Percentiles rank a stretch among this genome's conserved stretches.
phyloP scores from a whole-genome alignment of 1,140 invertebrate genomes.

The Saccostrea glomerata region DNA sequence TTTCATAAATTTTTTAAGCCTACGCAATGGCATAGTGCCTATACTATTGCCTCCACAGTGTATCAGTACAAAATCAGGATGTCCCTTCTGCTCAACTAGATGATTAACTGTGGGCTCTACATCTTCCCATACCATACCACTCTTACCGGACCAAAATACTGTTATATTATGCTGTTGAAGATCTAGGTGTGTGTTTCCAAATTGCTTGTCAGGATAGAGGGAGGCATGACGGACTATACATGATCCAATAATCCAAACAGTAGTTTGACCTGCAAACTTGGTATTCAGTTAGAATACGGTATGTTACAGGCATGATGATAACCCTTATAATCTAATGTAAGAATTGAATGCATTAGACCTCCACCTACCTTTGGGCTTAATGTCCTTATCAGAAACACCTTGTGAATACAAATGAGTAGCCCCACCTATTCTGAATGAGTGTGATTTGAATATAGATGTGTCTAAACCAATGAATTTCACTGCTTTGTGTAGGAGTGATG shows the following conservation, averaged over 20 bases:
- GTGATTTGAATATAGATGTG: background rate
- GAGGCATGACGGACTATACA: background rate
- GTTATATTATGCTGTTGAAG: background rate
- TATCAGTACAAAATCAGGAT: background rate
- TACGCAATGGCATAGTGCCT: background rate
- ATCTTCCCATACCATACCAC: slow-evolving; percentile 20
- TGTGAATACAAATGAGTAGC: too few species aligned
- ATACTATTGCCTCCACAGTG: slow-evolving; percentile 37
- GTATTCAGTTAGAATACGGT: background rate
- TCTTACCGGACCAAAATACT: background rate
- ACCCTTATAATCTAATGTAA: background rate
- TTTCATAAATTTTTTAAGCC: slow-evolving; percentile 9
- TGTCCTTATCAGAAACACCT: too few species aligned
- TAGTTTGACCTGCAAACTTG: background rate
- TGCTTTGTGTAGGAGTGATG: slow-evolving; percentile 3
- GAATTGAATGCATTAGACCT: background rate
- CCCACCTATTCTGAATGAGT: too few species aligned
- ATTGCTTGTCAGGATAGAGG: background rate
- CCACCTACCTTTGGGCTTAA: background rate
- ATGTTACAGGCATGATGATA: background rate
- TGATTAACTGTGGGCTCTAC: background rate
- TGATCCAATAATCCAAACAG: slow-evolving; percentile 35
- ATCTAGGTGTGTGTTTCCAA: background rate
- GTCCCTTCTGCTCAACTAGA: background rate
- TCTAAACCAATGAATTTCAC: slow-evolving; percentile 44